Evolutionary conservation across 2,113 vertebrate species (phyloP).

Genomic region (Eupsittula cactorum): DNA sequence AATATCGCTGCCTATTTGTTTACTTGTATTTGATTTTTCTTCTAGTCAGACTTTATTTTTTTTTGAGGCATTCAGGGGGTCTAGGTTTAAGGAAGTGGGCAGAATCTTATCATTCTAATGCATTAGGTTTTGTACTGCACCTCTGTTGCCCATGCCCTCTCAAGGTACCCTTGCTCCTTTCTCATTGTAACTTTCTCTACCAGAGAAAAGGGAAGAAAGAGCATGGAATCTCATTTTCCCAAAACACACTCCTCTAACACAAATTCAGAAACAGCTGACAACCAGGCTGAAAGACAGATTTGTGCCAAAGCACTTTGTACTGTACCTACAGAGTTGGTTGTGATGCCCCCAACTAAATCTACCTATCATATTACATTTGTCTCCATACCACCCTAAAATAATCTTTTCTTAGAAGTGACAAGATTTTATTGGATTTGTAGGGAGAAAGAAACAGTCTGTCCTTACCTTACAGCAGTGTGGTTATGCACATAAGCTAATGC

Average conservation of each 20-base stretch:
- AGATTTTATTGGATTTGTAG: not conserved
- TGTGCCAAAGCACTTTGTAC: not conserved
- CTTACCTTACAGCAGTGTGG: not conserved
- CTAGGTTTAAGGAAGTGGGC: not conserved
- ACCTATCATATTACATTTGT: not conserved
- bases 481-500: not conserved
- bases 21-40: not conserved
- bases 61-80: not conserved
- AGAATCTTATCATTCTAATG: not conserved
- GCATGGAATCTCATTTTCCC: not conserved
- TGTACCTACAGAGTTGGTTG: not conserved
- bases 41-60: not conserved
- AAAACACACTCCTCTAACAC: not conserved
- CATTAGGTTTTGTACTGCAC: not conserved
- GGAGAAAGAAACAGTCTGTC: not conserved
- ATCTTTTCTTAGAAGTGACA: not conserved
- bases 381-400: not conserved
- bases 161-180: fast-evolving
- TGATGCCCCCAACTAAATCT: not conserved
- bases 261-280: not conserved
- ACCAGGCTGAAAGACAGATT: not conserved
- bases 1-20: not conserved
- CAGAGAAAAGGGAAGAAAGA: not conserved
- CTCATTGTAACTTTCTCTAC: not conserved
- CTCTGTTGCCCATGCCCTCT: not conserved